These are phyloP conservation scores for Ancistrus triradiatus DNA, from an alignment of 2,113 vertebrate species.

Conservation along the genomic window DNA sequence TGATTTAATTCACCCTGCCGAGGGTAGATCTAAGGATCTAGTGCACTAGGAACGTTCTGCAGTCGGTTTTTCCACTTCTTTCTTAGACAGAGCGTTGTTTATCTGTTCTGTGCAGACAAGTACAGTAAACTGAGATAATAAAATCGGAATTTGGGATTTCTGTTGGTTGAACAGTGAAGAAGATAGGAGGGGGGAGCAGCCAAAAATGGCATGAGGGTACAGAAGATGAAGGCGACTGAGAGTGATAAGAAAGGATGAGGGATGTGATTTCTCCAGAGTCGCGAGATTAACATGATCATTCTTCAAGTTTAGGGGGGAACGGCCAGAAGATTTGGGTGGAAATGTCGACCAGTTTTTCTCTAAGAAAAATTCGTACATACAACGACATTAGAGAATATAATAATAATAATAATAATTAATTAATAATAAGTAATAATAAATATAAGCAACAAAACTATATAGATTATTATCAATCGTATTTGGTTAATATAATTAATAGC, in stretches of 20 bases:
- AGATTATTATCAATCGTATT: no score
- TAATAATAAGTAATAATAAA: no score
- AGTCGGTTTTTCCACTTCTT: constrained; percentile 36
- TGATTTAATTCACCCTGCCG: not conserved
- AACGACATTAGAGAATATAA: no score
- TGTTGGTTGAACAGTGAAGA: constrained; percentile 16
- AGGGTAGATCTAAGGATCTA: no score
- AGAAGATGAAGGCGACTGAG: not conserved
- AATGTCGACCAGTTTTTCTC: no score
- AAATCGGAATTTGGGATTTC: constrained; percentile 62
- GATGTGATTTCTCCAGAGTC: not conserved
- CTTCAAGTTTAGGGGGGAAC: no score
- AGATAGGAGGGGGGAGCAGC: not conserved
- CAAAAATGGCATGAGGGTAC: not conserved
- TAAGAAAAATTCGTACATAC: no score
- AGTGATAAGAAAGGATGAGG: not conserved
- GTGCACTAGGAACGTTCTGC: constrained; percentile 20
- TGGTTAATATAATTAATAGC: no score
- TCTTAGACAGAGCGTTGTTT: constrained; percentile 49
- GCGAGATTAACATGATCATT: not conserved
- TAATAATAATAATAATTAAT: no score
- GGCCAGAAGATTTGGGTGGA: no score
- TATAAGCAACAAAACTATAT: no score
- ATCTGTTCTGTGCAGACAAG: constrained; percentile 64
- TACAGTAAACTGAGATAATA: constrained; percentile 55